A percentile compares a stretch with the other conserved stretches of the same genome.
Evolutionary conservation across 2,113 vertebrate genomes (phyloP).

Genomic region (Lycocorax pyrrhopterus): DNA sequence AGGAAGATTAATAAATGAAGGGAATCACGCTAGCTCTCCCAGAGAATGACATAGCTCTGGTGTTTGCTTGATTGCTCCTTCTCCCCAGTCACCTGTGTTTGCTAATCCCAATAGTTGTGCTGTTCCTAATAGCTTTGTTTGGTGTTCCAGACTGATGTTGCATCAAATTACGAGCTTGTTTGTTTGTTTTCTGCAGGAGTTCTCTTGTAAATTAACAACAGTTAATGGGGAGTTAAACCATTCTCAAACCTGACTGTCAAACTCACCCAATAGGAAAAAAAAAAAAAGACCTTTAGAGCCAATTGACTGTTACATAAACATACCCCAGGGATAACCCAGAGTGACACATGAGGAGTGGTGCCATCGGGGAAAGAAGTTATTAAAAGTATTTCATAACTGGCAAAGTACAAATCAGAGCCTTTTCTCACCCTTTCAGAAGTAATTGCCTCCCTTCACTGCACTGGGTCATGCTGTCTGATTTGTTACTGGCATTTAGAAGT

Average conservation of each 20-base stretch:
- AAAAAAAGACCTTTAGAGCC: constrained; percentile 25
- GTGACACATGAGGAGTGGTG: background rate
- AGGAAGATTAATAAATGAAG: background rate
- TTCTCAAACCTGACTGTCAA: constrained; percentile 58
- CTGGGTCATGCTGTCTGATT: background rate
- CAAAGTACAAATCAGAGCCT: background rate
- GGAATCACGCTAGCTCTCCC: background rate
- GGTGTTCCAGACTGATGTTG: constrained; percentile 39
- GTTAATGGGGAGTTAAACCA: constrained; percentile 59
- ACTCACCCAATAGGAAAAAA: constrained; percentile 7
- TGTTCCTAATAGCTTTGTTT: constrained; percentile 55
- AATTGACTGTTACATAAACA: constrained; percentile 56
- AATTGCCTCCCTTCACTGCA: background rate
- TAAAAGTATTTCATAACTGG: constrained; percentile 55
- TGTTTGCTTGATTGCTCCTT: background rate
- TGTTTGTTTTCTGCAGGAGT: constrained; percentile 39
- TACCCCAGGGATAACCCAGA: background rate
- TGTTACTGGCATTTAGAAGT: constrained; percentile 29
- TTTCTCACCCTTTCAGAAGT: constrained; percentile 17
- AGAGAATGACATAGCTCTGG: background rate
- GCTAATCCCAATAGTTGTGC: constrained; percentile 24
- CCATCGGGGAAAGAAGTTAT: background rate
- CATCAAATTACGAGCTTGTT: constrained; percentile 53
- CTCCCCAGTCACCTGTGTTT: constrained; percentile 4
- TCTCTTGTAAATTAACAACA: constrained; percentile 60